Evolutionary conservation across 1,140 invertebrate species (phyloP), one percentile per base, ranked within the genome.

Genomic region (Listronotus oregonensis): DNA sequence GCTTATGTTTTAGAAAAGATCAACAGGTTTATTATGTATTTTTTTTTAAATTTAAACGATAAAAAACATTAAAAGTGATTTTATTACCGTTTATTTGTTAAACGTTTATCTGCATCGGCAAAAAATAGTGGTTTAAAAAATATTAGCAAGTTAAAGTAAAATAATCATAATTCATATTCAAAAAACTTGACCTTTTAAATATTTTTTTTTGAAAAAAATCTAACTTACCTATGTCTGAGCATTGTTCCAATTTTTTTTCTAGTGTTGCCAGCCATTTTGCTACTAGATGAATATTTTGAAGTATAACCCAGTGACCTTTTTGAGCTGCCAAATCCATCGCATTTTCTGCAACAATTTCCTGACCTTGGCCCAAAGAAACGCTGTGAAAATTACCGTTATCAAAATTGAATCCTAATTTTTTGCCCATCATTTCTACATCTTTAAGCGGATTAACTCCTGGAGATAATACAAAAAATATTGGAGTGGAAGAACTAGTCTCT

Each of bases 401-500:
- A 12, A 85, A 85, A 0, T 89, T 90, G 71, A 90, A 96, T n/a
- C 91, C 92, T 8, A 96, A 71, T 73, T 89, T 86, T 69, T 86
- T 86, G 2, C 92, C 93, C 17, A 92, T 77, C 58, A 83, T 84
- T 78, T 95, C 93, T 1, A 95, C 91, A 76, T 95, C 92, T 82
- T 95, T 95, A 0, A 97, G 79, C 0, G 95, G 95, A 82, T 98
- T 93, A 0, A 97, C 95, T 64, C 96, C 96, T 10, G 95, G 91
- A 0, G 95, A 97, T 12, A 98, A 81, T 68, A 98, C 96, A 78
- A 98, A 98, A 81, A 97, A 97, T 44, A 96, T 86, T 0, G 95
- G 94, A 0, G 93, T 96, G 4, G 85, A 85, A 10, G 90, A 85
- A 55, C 88, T 91, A 2, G 90, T 91, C 78, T 97, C 95, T 78